Evolutionary conservation across 2,113 vertebrate genomes (phyloP).

Genomic region (Dolichallabes microphthalmus): DNA sequence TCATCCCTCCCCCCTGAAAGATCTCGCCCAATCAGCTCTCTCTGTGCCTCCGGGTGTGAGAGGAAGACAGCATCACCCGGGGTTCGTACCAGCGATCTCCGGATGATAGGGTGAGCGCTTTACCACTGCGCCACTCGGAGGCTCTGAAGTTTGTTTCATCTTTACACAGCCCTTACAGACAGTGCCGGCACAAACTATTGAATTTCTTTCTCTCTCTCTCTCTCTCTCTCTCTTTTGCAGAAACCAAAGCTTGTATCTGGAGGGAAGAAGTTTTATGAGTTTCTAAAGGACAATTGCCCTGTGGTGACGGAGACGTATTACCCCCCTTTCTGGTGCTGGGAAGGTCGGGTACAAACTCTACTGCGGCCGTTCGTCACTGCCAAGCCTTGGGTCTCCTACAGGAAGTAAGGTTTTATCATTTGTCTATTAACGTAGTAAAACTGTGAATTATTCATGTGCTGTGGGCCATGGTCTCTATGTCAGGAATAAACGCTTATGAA

Average conservation of each 20-base stretch:
- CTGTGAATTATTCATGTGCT: not conserved
- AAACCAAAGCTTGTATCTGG: conserved; percentile 92
- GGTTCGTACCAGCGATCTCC: too few species aligned
- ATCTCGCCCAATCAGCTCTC: too few species aligned
- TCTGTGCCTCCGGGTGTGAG: too few species aligned
- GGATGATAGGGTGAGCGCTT: too few species aligned
- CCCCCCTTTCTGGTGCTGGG: conserved; percentile 98
- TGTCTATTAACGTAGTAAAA: not conserved
- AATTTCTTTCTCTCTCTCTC: not conserved
- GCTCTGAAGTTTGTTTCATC: not conserved
- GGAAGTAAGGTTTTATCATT: conserved; percentile 78
- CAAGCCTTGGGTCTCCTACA: conserved; percentile 87
- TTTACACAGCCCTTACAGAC: not conserved
- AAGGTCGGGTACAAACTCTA: conserved; percentile 90
- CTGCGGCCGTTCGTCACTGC: conserved; percentile 93
- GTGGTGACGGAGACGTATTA: conserved; percentile 96
- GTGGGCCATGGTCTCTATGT: not conserved
- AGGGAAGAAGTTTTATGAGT: conserved; percentile 85
- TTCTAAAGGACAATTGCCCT: conserved; percentile 89
- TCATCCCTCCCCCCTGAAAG: too few species aligned
- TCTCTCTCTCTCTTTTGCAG: conserved; percentile 67
- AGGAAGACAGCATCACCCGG: too few species aligned
- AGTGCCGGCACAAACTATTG: not conserved
- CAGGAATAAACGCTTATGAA: not conserved
- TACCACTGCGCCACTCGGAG: too few species aligned